These are phyloP conservation scores for Pocota personata DNA, from an alignment of 2,888 invertebrate species.

Conservation along the genomic window DNA sequence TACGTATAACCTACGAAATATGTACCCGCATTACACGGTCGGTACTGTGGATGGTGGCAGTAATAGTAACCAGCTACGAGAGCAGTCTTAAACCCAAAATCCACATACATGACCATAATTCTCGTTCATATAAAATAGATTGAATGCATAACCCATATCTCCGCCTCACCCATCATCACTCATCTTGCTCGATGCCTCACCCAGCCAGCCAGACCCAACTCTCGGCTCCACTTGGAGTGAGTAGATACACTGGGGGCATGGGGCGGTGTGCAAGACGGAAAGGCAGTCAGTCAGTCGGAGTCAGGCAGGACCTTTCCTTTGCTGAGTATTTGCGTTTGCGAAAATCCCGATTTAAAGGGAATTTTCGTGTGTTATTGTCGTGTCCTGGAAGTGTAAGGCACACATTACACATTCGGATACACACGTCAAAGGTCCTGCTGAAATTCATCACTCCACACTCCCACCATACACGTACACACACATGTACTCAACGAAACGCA, in stretches of 20 bases:
- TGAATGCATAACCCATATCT: constrained; percentile 67
- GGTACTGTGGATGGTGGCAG: not conserved
- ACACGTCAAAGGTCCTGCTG: constrained; percentile 40
- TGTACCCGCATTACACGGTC: constrained; percentile 46
- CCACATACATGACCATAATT: constrained; percentile 70
- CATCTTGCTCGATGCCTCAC: constrained; percentile 11
- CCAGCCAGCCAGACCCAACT: not conserved
- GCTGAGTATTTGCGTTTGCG: constrained; percentile 33
- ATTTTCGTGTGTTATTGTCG: constrained; percentile 34
- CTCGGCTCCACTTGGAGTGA: too few relatives aligned
- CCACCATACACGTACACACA: not conserved
- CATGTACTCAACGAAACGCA: not conserved
- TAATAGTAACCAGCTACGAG: constrained; percentile 26
- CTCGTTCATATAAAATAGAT: constrained; percentile 72
- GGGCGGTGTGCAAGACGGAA: not conserved
- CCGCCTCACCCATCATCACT: constrained; percentile 53
- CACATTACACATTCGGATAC: constrained; percentile 43
- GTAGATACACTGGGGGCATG: not conserved
- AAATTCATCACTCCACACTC: constrained; percentile 1
- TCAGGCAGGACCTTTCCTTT: not conserved
- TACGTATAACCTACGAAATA: constrained; percentile 50
- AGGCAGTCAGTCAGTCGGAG: constrained; percentile 24
- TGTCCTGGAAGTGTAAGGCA: constrained; percentile 56
- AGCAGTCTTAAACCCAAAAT: constrained; percentile 51
- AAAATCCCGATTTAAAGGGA: constrained; percentile 61